phyloP scores from a whole-genome alignment of 2,797 vertebrate genomes.

The Typhlichthys subterraneus region DNA sequence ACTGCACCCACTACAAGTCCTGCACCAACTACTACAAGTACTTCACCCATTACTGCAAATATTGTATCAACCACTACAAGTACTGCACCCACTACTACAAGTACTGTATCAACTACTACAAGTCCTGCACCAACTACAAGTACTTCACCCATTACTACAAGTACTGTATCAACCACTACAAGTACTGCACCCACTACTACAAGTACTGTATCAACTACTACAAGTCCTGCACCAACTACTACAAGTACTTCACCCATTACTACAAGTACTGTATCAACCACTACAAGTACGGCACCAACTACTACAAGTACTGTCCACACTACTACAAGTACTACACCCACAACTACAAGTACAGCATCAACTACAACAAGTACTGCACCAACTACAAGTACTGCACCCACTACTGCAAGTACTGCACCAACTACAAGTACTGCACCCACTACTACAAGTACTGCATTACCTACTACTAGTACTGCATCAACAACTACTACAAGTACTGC shows the following conservation, averaged over 20 bases:
- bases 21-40: neutral
- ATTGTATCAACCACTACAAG: neutral
- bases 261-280: too few relatives aligned
- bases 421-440: neutral
- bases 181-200: too few relatives aligned
- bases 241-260: too few relatives aligned
- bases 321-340: rapidly evolving
- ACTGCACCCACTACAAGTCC: neutral
- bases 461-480: neutral
- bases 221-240: too few relatives aligned
- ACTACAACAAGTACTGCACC: neutral
- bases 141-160: too few relatives aligned
- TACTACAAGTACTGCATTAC: neutral
- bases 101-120: neutral
- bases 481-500: neutral
- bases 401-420: neutral
- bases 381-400: neutral
- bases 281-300: too few relatives aligned
- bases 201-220: too few relatives aligned
- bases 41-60: neutral
- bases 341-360: neutral
- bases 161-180: too few relatives aligned
- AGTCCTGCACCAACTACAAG: neutral
- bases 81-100: neutral
- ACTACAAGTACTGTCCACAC: neutral